Evolutionary conservation across 2,888 invertebrate genomes (phyloP), one percentile per base, ranked within the genome.

Genomic region (Lasioglossum leucozonium): DNA sequence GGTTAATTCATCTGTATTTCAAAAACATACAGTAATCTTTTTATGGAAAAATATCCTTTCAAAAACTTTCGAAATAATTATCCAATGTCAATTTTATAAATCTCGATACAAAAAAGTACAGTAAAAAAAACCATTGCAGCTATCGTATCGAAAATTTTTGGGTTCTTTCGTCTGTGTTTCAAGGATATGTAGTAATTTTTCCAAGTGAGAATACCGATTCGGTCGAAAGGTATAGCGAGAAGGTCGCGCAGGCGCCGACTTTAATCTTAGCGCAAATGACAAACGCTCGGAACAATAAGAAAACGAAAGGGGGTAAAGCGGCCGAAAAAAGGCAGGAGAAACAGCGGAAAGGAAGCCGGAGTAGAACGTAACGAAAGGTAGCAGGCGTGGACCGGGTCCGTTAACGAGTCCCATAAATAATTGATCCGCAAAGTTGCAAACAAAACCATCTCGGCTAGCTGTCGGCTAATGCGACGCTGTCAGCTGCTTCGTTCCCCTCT

Each of bases 321-420:
- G 58, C 34, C 4, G 30, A 13, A 16, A 34, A 16, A 22, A 3
- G 5, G 30, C 30, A 22, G 42, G 34, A 3, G 22, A 40, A 34
- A 37, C 13, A 37, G 47, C 4, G 6, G 37, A 58, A 74, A 10
- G 6, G 73, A 81, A 73, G 16, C 34, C 26, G 26, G 10, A 16
- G 18, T 37, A 22, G 40, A 80, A 75, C 65, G 51, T 69, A 65
- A 67, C 30, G 72, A 77, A 80, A 72, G 55, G 78, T 78, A 74
- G 73, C 77, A 71, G 78, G 40, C 78, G 62, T 47, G 65, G 26
- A 67, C 34, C 22, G 18, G 67, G 69, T 80, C 84, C 81, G 88
- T 84, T 89, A 91, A 90, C 90, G 85, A 89, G 89, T 82, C 76
- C 30, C 82, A 84, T 90, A 91, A 91, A 90, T 90, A 91, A 90